These are phyloP conservation scores for Daktulosphaira vitifoliae DNA, from an alignment of 1,140 invertebrate species.

Conservation along the genomic window DNA sequence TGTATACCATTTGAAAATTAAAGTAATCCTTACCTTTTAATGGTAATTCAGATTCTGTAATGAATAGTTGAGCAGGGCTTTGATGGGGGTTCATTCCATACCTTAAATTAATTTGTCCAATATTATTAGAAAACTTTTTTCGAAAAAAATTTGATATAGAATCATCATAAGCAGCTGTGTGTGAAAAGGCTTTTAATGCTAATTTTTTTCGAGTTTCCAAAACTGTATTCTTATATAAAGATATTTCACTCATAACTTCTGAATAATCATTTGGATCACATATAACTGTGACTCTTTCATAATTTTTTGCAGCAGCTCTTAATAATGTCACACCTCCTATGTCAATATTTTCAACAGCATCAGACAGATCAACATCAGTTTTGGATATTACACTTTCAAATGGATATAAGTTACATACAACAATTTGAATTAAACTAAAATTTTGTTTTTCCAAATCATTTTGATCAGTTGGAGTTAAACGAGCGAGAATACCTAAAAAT, in stretches of 20 bases:
- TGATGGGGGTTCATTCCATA: conserved; percentile 99
- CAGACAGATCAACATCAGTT: conserved; percentile 66
- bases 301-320: conserved; percentile 94
- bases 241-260: conserved; percentile 61
- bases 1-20: too few species aligned
- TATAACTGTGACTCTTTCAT: conserved; percentile 86
- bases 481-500: conserved; percentile 55
- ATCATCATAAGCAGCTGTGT: conserved; percentile 88
- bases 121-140: conserved; percentile 69
- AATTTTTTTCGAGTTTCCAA: conserved; percentile 54
- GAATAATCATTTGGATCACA: conserved; percentile 89
- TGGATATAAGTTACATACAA: conserved; percentile 95
- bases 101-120: conserved; percentile 72
- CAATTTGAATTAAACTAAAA: conserved; percentile 66
- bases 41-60: conserved; percentile 69
- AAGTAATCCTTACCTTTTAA: conserved; percentile 65
- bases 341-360: conserved; percentile 97
- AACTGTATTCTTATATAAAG: conserved; percentile 5
- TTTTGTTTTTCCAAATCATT: conserved; percentile 69
- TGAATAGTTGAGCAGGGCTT: conserved; percentile 89
- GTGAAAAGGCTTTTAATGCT: conserved; percentile 88
- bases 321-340: conserved; percentile 90
- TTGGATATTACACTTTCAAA: conserved; percentile 85
- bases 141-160: conserved; percentile 95
- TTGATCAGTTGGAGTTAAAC: conserved; percentile 66